Conservation (phyloP, 2,113 vertebrate genomes). For the Murina feae region DNA sequence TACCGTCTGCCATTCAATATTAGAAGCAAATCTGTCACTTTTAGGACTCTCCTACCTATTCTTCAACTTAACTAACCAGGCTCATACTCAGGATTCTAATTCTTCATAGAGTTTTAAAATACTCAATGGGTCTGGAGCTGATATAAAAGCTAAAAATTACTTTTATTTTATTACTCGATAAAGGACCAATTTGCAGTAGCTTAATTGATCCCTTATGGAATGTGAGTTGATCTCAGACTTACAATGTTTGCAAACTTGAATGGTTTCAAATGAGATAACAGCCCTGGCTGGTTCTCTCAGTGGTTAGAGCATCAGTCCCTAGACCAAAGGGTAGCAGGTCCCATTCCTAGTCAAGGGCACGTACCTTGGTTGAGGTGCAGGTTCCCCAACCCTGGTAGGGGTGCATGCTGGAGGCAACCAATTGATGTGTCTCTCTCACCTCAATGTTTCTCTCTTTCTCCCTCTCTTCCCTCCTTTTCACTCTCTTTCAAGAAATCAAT, state of each 20-base stretch:
- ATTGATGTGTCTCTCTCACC: too few relatives aligned
- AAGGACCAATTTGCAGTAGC: background rate
- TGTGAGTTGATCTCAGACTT: slow-evolving; percentile 30
- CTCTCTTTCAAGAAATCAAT: too few relatives aligned
- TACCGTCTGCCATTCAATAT: background rate
- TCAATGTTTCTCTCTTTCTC: too few relatives aligned
- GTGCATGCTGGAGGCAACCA: too few relatives aligned
- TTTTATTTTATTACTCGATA: slow-evolving; percentile 13
- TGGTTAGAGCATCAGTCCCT: too few relatives aligned
- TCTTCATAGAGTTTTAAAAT: background rate
- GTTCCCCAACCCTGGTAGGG: too few relatives aligned
- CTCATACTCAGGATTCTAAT: background rate
- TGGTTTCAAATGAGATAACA: slow-evolving; percentile 11
- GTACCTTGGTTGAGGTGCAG: too few relatives aligned
- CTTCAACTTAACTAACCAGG: background rate
- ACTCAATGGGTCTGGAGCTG: background rate
- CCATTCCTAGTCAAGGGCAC: too few relatives aligned
- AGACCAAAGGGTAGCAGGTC: too few relatives aligned
- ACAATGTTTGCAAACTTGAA: slow-evolving; percentile 4
- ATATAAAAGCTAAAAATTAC: background rate
- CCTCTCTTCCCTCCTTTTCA: too few relatives aligned
- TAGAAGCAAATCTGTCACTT: background rate
- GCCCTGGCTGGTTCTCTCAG: too few relatives aligned
- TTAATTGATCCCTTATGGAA: slow-evolving; percentile 29
- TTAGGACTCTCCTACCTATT: background rate